Evolutionary conservation across 1,140 invertebrate species (phyloP).

Genomic region (Agrilus planipennis): DNA sequence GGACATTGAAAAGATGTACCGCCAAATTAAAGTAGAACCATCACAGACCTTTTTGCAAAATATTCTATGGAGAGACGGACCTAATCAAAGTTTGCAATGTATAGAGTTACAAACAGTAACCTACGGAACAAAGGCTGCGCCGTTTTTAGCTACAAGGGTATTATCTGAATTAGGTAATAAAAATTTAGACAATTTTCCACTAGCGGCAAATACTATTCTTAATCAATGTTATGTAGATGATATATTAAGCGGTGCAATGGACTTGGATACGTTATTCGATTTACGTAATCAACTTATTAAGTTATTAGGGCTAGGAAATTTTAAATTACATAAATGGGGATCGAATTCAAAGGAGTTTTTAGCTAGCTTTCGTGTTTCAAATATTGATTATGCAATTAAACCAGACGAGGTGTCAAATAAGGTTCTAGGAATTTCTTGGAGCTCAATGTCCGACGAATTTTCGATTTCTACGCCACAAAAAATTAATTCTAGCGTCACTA

Average conservation of each 20-base stretch:
- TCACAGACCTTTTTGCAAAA: constrained; percentile 30
- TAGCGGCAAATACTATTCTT: constrained; percentile 19
- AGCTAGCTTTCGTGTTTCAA: not conserved
- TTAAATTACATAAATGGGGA: constrained; percentile 15
- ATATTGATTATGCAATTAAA: too few relatives aligned
- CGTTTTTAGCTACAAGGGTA: constrained; percentile 30
- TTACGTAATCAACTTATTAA: constrained; percentile 5
- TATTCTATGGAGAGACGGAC: constrained; percentile 32
- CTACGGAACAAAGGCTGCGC: constrained; percentile 21
- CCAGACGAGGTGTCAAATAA: too few relatives aligned
- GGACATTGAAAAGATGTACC: constrained; percentile 35
- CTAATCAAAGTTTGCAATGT: constrained; percentile 16
- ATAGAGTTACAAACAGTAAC: constrained; percentile 27
- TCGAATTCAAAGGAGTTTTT: constrained; percentile 9
- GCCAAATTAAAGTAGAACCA: constrained; percentile 27
- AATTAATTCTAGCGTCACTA: too few relatives aligned
- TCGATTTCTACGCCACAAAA: too few relatives aligned
- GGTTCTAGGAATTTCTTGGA: too few relatives aligned
- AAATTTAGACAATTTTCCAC: constrained; percentile 17
- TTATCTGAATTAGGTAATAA: constrained; percentile 23
- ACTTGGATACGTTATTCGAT: constrained; percentile 1
- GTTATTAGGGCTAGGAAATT: constrained; percentile 7
- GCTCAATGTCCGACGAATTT: too few relatives aligned
- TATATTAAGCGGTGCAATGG: constrained; percentile 27
- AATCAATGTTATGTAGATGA: constrained; percentile 39